Percentiles rank a stretch among this genome's conserved stretches.
These are phyloP conservation scores for Oithona nana DNA, from an alignment of 2,888 invertebrate genomes.

Conservation along the genomic window DNA sequence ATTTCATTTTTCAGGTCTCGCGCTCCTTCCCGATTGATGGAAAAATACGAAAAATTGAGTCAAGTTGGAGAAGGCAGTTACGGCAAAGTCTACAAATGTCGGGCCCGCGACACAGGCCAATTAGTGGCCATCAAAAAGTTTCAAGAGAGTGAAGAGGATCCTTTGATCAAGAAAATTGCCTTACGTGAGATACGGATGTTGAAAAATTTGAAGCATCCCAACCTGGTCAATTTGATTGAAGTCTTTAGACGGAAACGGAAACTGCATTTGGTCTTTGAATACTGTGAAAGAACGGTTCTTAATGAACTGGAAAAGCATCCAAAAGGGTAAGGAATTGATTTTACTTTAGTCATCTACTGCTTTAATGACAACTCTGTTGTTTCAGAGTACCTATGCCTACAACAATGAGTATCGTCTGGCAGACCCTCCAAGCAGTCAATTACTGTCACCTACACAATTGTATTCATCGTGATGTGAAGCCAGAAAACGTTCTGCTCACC, in stretches of 20 bases:
- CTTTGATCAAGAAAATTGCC: slow-evolving; percentile 85
- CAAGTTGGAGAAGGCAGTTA: slow-evolving; percentile 90
- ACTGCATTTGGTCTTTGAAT: slow-evolving; percentile 93
- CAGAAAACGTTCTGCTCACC: slow-evolving; percentile 91
- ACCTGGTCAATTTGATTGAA: slow-evolving; percentile 87
- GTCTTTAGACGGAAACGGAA: slow-evolving; percentile 88
- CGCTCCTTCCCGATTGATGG: slow-evolving; percentile 68
- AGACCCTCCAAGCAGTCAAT: slow-evolving; percentile 79
- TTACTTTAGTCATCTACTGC: neutral
- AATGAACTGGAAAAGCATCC: slow-evolving; percentile 89
- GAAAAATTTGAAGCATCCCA: slow-evolving; percentile 96
- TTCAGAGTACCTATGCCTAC: slow-evolving; percentile 25
- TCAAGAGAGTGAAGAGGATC: slow-evolving; percentile 90
- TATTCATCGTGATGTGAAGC: slow-evolving; percentile 92
- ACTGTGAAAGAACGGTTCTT: slow-evolving; percentile 88
- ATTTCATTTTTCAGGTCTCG: slow-evolving; percentile 41
- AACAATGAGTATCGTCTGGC: slow-evolving; percentile 82
- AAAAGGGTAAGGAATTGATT: slow-evolving; percentile 39
- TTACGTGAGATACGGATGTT: slow-evolving; percentile 79
- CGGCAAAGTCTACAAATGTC: slow-evolving; percentile 88
- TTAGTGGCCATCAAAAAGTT: slow-evolving; percentile 92
- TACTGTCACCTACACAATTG: slow-evolving; percentile 94
- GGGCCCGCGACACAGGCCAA: slow-evolving; percentile 80
- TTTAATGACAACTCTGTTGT: neutral
- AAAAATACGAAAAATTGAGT: slow-evolving; percentile 80